Percentiles rank a stretch among this genome's conserved stretches.
Evolutionary conservation across 2,888 invertebrate genomes (phyloP).

Genomic region (Arctia plantaginis): DNA sequence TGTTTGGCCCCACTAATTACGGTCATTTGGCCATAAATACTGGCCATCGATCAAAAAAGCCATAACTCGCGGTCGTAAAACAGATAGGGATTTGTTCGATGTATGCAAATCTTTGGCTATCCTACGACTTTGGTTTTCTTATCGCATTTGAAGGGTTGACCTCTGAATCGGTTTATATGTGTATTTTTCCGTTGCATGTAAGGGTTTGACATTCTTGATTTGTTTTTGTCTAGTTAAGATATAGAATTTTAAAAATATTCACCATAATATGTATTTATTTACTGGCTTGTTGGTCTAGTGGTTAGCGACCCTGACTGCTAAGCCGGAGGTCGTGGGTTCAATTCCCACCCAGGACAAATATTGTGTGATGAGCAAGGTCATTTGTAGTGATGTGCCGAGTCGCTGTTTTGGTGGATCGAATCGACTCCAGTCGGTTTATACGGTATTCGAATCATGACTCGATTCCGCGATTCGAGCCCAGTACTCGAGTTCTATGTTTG

Average conservation of each 20-base stretch:
- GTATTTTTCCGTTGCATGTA: background rate
- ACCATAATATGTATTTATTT: background rate
- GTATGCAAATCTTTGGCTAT: constrained; percentile 64
- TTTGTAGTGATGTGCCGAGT: too few species aligned
- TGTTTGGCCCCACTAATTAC: constrained; percentile 76
- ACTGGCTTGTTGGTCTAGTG: too few species aligned
- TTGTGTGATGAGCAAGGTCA: too few species aligned
- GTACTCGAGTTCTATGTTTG: too few species aligned
- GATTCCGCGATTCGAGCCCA: too few species aligned
- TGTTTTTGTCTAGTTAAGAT: background rate
- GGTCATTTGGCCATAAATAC: constrained; percentile 77
- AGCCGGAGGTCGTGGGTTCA: too few species aligned
- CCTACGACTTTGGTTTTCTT: constrained; percentile 32
- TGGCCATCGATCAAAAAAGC: constrained; percentile 81
- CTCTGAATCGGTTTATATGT: constrained; percentile 8
- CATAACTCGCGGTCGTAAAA: constrained; percentile 75
- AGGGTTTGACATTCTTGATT: background rate
- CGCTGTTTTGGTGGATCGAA: too few species aligned
- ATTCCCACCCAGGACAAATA: too few species aligned
- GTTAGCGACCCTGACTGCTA: too few species aligned
- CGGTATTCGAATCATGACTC: too few species aligned
- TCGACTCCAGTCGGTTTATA: too few species aligned
- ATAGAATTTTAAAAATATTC: background rate
- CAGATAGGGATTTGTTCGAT: constrained; percentile 47
- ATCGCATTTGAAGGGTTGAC: constrained; percentile 19